Evolutionary conservation across 1,140 invertebrate species (phyloP).

Genomic region (Pomacea maculata): DNA sequence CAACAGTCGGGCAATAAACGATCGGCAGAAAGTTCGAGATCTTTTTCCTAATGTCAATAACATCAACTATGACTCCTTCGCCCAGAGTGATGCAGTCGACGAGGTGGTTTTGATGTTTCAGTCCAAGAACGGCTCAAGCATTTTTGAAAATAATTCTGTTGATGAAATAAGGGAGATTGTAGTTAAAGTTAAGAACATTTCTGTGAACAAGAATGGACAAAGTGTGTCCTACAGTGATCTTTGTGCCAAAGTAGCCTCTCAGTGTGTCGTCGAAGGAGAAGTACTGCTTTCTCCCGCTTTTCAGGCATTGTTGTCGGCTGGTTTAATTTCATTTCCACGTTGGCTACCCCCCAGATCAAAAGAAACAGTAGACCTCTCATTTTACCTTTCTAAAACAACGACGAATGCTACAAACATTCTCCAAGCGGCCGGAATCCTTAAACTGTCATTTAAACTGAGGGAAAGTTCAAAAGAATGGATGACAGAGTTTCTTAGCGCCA

Average conservation of each 20-base stretch:
- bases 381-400: background rate
- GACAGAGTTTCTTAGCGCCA: background rate
- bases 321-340: constrained; percentile 2
- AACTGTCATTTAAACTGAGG: constrained; percentile 12
- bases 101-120: too few species aligned
- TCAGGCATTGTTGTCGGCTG: background rate
- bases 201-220: background rate
- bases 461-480: constrained; percentile 3
- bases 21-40: background rate
- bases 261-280: background rate
- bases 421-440: background rate
- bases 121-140: background rate
- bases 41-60: constrained; percentile 14
- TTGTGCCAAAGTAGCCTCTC: background rate
- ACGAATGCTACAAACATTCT: background rate
- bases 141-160: background rate
- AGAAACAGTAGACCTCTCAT: background rate
- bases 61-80: background rate
- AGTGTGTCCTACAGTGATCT: background rate
- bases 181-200: background rate
- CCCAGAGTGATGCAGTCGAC: background rate
- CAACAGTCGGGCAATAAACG: constrained; percentile 1
- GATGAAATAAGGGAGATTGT: background rate
- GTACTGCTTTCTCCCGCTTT: background rate
- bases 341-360: background rate